phyloP scores from a whole-genome alignment of 2,797 vertebrate genomes.

The Hydrolagus colliei region DNA sequence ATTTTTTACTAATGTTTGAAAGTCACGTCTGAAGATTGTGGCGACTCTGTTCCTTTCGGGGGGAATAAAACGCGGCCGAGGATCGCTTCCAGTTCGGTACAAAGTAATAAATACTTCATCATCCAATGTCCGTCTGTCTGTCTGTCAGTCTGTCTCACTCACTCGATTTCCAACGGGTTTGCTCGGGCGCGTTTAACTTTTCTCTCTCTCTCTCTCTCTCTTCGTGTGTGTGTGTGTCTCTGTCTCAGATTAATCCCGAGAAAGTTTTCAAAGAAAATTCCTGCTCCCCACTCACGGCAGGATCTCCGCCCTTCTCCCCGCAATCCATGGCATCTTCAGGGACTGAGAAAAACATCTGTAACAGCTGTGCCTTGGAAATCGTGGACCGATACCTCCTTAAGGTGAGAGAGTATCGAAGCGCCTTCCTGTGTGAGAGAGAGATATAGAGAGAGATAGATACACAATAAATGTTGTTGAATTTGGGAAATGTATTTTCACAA shows the following conservation, averaged over 20 bases:
- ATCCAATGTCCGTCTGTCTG: neutral
- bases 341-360: slow-evolving; percentile 71
- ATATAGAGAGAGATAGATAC: too few relatives aligned
- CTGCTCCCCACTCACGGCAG: slow-evolving; percentile 65
- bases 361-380: slow-evolving; percentile 80
- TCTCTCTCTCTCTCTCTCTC: neutral
- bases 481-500: too few relatives aligned
- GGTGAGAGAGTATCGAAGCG: slow-evolving; percentile 52
- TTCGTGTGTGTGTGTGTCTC: neutral
- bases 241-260: slow-evolving; percentile 56
- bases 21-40: slow-evolving; percentile 70
- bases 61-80: slow-evolving; percentile 51
- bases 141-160: neutral
- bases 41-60: slow-evolving; percentile 53
- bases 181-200: neutral
- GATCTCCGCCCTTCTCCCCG: slow-evolving; percentile 69
- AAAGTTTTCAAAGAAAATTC: slow-evolving; percentile 70
- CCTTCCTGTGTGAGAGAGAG: neutral
- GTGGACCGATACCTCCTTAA: slow-evolving; percentile 90
- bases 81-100: slow-evolving; percentile 51
- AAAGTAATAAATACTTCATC: neutral
- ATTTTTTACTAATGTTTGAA: slow-evolving; percentile 34
- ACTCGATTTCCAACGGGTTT: neutral
- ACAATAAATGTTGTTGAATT: too few relatives aligned
- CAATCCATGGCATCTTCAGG: slow-evolving; percentile 70